Evolutionary conservation across 2,113 vertebrate genomes (phyloP), one percentile per base, ranked within the genome.

Genomic region (Pagrus major): DNA sequence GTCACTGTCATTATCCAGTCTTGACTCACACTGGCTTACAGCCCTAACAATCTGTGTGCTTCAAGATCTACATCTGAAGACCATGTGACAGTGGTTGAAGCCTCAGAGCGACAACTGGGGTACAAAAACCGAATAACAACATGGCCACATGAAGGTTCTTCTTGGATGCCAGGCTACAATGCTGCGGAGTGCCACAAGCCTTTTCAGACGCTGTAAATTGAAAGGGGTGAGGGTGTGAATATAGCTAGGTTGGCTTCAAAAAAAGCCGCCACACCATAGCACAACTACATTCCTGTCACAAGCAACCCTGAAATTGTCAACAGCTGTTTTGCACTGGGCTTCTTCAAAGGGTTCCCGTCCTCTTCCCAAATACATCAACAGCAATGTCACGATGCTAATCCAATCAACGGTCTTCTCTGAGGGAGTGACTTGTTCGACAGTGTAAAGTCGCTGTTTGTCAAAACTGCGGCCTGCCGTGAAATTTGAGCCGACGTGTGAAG

Each of bases 401-500:
- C 77, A 83, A 86, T 83, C 81, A 85, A 25, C 20, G 9, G 67
- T 42, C 58, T 61, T 71, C 76, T 79, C 61, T 35, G 41, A 86
- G 58, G 80, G 69, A 71, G 72, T 33, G 58, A 70, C 81, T 71
- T 66, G 85, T 78, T 80, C 46, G 6, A 83, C 83, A 64, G 55
- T 20, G 41, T 80, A 56, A 86, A 86, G 71, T 79, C 78, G 65
- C 66, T 9, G 46, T 83, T 89, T 84, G 85, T 84, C 84, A 90
- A 86, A 88, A 77, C 49, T 31, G 67, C n/a, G 23, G 83, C 35
- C 44, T 59, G 41, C 75, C 33, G 49, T 86, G 84, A 86, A 90
- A 91, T 90, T 35, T 49, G 78, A 90, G 76, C 79, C 52, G 83
- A 87, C 67, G 6, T 56, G 29, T 86, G 77, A 92, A 86, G 82